phyloP scores from a whole-genome alignment of 2,113 vertebrate species.

The Archocentrus centrarchus region DNA sequence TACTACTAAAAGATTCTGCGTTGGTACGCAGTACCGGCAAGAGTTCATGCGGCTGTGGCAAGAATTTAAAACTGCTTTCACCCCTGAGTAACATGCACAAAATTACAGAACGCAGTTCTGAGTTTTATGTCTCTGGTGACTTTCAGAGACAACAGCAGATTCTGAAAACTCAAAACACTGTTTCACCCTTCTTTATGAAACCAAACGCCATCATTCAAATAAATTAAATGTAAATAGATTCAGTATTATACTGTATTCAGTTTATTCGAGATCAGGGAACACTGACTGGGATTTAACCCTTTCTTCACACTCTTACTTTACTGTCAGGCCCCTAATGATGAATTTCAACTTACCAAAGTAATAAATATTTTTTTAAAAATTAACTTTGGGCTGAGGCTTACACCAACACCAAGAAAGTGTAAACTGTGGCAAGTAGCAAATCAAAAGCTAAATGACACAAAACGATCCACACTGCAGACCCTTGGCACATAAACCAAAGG shows the following conservation, averaged over 20 bases:
- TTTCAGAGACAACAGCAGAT: neutral
- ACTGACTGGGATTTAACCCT: neutral
- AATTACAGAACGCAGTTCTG: too few relatives aligned
- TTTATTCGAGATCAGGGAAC: neutral
- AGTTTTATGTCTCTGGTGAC: neutral
- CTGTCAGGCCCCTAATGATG: neutral
- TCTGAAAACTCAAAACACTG: too few relatives aligned
- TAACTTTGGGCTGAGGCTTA: neutral
- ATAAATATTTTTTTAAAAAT: neutral
- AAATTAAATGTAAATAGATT: neutral
- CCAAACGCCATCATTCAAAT: neutral
- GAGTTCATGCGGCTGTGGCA: too few relatives aligned
- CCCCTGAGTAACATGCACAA: neutral
- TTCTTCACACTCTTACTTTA: neutral
- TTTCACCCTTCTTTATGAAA: too few relatives aligned
- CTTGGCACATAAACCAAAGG: neutral
- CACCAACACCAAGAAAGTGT: neutral
- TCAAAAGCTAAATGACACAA: neutral
- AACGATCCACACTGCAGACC: neutral
- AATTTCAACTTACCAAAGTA: neutral
- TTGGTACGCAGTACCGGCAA: too few relatives aligned
- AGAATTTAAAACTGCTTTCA: too few relatives aligned
- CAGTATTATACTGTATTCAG: neutral
- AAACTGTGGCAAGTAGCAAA: neutral
- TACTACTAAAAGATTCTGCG: too few relatives aligned